A percentile compares a stretch with the other conserved stretches of the same genome.
These are phyloP conservation scores for Hydrotaea cyrtoneurina DNA, from an alignment of 2,888 invertebrate species.

Conservation along the genomic window DNA sequence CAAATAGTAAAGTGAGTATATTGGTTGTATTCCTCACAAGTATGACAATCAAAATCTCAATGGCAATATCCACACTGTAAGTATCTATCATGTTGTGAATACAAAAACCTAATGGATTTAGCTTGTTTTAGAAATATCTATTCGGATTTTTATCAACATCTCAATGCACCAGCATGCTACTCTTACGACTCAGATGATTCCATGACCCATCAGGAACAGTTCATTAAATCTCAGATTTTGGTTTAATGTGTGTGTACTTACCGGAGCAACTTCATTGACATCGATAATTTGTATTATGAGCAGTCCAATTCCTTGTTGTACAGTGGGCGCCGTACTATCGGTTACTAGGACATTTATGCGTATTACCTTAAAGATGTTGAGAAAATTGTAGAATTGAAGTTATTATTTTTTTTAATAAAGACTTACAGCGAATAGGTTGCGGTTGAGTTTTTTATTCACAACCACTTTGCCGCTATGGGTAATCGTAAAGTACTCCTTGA, in stretches of 20 bases:
- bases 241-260: conserved; percentile 70
- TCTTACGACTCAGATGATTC: background rate
- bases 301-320: conserved; percentile 88
- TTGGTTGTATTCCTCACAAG: conserved; percentile 73
- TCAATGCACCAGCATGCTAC: conserved; percentile 58
- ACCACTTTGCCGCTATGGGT: conserved; percentile 82
- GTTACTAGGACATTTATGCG: conserved; percentile 89
- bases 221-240: conserved; percentile 49
- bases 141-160: conserved; percentile 72
- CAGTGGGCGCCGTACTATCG: conserved; percentile 89
- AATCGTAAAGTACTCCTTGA: conserved; percentile 85
- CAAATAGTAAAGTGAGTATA: conserved; percentile 68
- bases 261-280: conserved; percentile 86
- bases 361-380: conserved; percentile 82
- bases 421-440: conserved; percentile 79
- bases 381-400: background rate
- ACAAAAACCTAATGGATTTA: background rate
- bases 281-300: conserved; percentile 86
- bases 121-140: conserved; percentile 72
- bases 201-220: conserved; percentile 20
- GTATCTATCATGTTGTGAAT: conserved; percentile 31
- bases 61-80: conserved; percentile 73
- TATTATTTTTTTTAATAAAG: conserved; percentile 13
- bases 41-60: conserved; percentile 70
- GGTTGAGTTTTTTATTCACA: conserved; percentile 78